Evolutionary conservation across 2,888 invertebrate genomes (phyloP).

Genomic region (Thera britannica): DNA sequence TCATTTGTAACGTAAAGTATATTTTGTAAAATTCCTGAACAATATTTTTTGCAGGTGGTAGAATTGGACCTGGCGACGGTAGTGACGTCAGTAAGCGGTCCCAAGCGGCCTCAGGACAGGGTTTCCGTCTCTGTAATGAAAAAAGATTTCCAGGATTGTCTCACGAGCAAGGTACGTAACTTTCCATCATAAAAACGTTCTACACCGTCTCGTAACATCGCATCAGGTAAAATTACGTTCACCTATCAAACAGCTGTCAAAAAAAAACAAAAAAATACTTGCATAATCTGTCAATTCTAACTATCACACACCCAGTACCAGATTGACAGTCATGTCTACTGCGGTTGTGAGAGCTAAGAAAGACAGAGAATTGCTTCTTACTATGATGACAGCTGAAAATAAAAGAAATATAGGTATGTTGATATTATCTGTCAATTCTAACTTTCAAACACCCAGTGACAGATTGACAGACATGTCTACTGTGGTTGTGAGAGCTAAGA

Average conservation of each 20-base stretch:
- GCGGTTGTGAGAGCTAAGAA: slow-evolving; percentile 3
- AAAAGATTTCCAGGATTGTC: slow-evolving; percentile 92
- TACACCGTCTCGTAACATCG: too few relatives aligned
- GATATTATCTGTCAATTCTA: slow-evolving; percentile 16
- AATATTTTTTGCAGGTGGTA: slow-evolving; percentile 83
- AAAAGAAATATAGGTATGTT: slow-evolving; percentile 2
- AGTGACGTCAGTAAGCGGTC: slow-evolving; percentile 97
- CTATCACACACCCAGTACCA: slow-evolving; percentile 7
- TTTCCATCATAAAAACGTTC: not conserved
- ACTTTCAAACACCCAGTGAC: slow-evolving; percentile 28
- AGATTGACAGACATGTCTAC: slow-evolving; percentile 24
- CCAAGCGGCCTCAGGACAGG: slow-evolving; percentile 98
- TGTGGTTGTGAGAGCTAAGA: slow-evolving; percentile 7
- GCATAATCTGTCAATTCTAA: slow-evolving; percentile 10
- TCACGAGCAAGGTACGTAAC: slow-evolving; percentile 91
- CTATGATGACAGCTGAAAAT: slow-evolving; percentile 11
- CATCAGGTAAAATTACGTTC: too few relatives aligned
- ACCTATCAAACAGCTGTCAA: not conserved
- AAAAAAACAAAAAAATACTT: too few relatives aligned
- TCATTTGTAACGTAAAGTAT: not conserved
- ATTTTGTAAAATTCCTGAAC: not conserved
- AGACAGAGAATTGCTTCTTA: not conserved
- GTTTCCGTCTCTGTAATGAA: slow-evolving; percentile 97
- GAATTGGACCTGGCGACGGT: slow-evolving; percentile 94
- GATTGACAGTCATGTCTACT: slow-evolving; percentile 1